phyloP scores from a whole-genome alignment of 2,888 invertebrate genomes.

The Scotopteryx bipunctaria region DNA sequence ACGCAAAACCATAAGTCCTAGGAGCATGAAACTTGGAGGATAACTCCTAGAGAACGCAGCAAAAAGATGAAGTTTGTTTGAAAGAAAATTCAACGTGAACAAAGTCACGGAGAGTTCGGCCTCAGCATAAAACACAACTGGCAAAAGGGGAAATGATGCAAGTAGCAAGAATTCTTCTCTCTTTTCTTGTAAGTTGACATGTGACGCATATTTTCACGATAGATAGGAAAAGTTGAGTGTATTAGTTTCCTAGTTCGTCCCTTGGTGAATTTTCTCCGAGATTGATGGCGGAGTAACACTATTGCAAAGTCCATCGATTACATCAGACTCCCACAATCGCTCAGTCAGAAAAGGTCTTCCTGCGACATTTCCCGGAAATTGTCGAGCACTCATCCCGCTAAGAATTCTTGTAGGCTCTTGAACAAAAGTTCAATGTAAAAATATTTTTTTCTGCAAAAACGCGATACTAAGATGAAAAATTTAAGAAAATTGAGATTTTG shows the following conservation, averaged over 20 bases:
- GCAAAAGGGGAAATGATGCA: neutral
- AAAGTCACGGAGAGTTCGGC: too few relatives aligned
- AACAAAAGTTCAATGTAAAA: constrained; percentile 22
- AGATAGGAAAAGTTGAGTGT: neutral
- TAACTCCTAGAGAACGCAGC: too few relatives aligned
- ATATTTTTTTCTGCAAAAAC: constrained; percentile 3
- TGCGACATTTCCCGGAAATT: constrained; percentile 21
- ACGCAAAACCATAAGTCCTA: too few relatives aligned
- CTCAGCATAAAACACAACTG: neutral
- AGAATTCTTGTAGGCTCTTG: constrained; percentile 19
- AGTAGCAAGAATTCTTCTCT: too few relatives aligned
- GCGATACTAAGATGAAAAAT: neutral
- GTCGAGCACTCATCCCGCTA: constrained; percentile 8
- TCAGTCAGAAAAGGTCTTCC: constrained; percentile 9
- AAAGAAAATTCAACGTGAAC: too few relatives aligned
- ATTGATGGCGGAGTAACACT: neutral
- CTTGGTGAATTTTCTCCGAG: neutral
- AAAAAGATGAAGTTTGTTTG: too few relatives aligned
- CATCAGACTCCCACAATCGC: constrained; percentile 4
- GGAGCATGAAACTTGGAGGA: too few relatives aligned
- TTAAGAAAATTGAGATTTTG: neutral
- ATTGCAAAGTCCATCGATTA: constrained; percentile 1
- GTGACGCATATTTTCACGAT: too few relatives aligned
- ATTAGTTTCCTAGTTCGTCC: neutral
- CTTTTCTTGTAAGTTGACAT: too few relatives aligned